Percentiles rank a stretch among this genome's conserved stretches.
Conservation (phyloP, 1,140 invertebrate genomes). For the Musca vetustissima region DNA sequence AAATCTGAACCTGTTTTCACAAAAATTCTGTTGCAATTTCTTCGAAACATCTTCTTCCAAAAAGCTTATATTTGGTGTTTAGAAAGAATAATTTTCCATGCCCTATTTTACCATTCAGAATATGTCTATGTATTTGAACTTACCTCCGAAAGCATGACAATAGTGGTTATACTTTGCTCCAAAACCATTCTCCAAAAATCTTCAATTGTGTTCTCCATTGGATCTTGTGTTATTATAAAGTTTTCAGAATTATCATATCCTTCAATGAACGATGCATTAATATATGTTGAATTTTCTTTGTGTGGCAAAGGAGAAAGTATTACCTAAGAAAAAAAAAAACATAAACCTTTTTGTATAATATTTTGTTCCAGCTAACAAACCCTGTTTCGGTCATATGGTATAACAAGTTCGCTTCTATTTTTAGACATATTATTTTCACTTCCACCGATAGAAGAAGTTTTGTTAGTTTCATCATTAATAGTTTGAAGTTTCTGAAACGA, state of each 20-base stretch:
- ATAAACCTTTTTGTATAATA: not conserved
- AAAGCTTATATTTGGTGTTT: too few species aligned
- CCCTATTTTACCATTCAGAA: too few species aligned
- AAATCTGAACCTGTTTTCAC: too few species aligned
- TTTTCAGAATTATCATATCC: constrained; percentile 92
- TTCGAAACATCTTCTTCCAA: too few species aligned
- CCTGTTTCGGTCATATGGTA: constrained; percentile 90
- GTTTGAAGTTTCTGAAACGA: constrained; percentile 72
- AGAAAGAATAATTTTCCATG: too few species aligned
- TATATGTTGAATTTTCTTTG: constrained; percentile 90
- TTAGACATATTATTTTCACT: constrained; percentile 84
- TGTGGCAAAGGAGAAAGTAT: constrained; percentile 71
- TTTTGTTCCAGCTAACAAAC: constrained; percentile 59
- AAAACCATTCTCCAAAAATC: constrained; percentile 98
- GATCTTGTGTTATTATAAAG: constrained; percentile 95
- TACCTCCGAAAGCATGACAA: constrained; percentile 94
- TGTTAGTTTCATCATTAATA: constrained; percentile 75
- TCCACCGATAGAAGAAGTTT: constrained; percentile 77
- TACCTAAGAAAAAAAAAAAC: constrained; percentile 34
- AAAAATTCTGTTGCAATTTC: too few species aligned
- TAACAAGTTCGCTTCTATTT: constrained; percentile 82
- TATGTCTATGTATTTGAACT: too few species aligned
- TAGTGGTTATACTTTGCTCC: constrained; percentile 86
- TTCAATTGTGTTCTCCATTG: constrained; percentile 80
- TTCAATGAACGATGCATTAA: constrained; percentile 96